Conservation (phyloP, 2,888 invertebrate species). For the Athripsodes cinereus region DNA sequence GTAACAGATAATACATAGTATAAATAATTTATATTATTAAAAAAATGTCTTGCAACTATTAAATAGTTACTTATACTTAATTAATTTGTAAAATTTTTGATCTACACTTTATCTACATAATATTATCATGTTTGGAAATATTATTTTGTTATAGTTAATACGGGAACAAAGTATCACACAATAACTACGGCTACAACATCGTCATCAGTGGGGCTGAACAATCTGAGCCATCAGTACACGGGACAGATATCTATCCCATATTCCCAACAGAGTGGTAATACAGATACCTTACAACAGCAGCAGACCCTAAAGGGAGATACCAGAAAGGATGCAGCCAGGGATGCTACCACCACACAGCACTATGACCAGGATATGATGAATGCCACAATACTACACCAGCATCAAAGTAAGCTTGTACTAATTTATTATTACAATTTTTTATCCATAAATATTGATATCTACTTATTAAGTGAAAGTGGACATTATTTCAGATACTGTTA, state of each 20-base stretch:
- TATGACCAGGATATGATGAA: slow-evolving; percentile 52
- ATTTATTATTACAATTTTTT: neutral
- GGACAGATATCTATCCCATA: slow-evolving; percentile 38
- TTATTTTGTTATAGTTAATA: slow-evolving; percentile 43
- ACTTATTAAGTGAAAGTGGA: too few species aligned
- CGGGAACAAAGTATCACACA: slow-evolving; percentile 47
- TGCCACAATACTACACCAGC: slow-evolving; percentile 46
- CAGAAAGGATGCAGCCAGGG: slow-evolving; percentile 33
- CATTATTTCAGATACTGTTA: neutral
- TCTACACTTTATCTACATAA: too few species aligned
- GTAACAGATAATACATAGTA: too few species aligned
- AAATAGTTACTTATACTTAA: too few species aligned
- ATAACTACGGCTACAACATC: slow-evolving; percentile 45
- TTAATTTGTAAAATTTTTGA: too few species aligned
- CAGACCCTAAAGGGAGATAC: slow-evolving; percentile 34
- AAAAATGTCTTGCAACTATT: too few species aligned
- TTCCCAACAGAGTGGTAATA: slow-evolving; percentile 42
- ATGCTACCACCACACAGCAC: slow-evolving; percentile 38
- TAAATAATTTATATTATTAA: too few species aligned
- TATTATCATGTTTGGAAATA: too few species aligned
- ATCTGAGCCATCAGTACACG: slow-evolving; percentile 26
- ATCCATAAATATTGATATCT: too few species aligned
- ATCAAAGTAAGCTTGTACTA: slow-evolving; percentile 26
- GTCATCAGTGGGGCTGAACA: slow-evolving; percentile 37
- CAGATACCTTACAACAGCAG: slow-evolving; percentile 31